phyloP scores from a whole-genome alignment of 1,140 invertebrate species.

The Dryas iulia region DNA sequence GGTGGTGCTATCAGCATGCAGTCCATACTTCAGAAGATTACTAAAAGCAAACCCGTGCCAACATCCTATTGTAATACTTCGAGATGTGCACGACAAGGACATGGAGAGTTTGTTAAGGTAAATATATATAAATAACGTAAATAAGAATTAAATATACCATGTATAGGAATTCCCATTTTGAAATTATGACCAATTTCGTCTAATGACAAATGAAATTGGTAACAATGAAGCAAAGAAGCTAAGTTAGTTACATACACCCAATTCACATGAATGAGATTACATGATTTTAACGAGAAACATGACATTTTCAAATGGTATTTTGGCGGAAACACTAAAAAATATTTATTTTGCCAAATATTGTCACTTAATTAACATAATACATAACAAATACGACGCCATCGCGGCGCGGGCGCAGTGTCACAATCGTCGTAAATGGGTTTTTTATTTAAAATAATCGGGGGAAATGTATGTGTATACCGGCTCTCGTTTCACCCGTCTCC shows the following conservation, averaged over 20 bases:
- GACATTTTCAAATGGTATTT: neutral
- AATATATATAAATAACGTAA: too few species aligned
- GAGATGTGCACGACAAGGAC: conserved; percentile 93
- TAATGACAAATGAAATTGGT: too few species aligned
- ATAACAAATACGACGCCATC: neutral
- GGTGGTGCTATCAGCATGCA: conserved; percentile 93
- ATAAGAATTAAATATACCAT: too few species aligned
- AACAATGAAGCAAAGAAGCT: too few species aligned
- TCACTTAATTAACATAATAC: neutral
- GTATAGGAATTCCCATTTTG: too few species aligned
- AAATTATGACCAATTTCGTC: too few species aligned
- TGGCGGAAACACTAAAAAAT: neutral
- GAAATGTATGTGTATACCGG: too few species aligned
- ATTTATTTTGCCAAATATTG: neutral
- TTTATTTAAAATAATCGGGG: too few species aligned
- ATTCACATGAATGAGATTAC: neutral
- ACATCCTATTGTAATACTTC: conserved; percentile 95
- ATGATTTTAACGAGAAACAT: neutral
- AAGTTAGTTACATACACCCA: too few species aligned
- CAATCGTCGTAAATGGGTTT: too few species aligned
- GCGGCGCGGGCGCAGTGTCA: neutral
- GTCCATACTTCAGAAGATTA: conserved; percentile 93
- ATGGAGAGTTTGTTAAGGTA: conserved; percentile 92
- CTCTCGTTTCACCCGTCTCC: too few species aligned
- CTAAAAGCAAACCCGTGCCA: conserved; percentile 96